These are phyloP conservation scores for Erpetoichthys calabaricus DNA, from an alignment of 2,797 vertebrate genomes.

Conservation along the genomic window DNA sequence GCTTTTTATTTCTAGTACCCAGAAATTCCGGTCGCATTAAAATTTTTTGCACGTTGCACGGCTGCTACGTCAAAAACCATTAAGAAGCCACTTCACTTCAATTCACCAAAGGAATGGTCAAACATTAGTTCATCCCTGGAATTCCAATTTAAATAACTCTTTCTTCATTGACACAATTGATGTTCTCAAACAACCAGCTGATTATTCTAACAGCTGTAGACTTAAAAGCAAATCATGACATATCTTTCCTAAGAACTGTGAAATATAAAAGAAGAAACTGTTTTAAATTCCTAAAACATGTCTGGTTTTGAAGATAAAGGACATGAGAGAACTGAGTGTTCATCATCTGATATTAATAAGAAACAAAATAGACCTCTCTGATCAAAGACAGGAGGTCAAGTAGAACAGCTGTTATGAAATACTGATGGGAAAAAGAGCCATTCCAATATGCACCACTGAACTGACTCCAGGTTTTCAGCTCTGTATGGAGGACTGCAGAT, in stretches of 20 bases:
- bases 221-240: slow-evolving; percentile 25
- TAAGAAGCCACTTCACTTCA: too few relatives aligned
- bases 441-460: too few relatives aligned
- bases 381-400: slow-evolving; percentile 43
- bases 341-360: slow-evolving; percentile 40
- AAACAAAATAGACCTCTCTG: slow-evolving; percentile 39
- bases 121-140: too few relatives aligned
- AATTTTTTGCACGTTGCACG: too few relatives aligned
- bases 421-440: slow-evolving; percentile 16
- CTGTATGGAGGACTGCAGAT: not conserved
- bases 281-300: slow-evolving; percentile 27
- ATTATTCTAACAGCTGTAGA: slow-evolving; percentile 16
- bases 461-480: too few relatives aligned
- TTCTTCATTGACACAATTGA: too few relatives aligned
- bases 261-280: slow-evolving; percentile 28
- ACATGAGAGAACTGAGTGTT: slow-evolving; percentile 33
- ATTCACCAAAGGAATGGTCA: too few relatives aligned
- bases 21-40: too few relatives aligned
- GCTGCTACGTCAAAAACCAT: too few relatives aligned
- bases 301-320: slow-evolving; percentile 32
- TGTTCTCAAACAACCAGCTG: too few relatives aligned
- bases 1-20: too few relatives aligned
- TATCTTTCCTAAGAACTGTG: slow-evolving; percentile 12
- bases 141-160: too few relatives aligned
- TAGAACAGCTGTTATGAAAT: slow-evolving; percentile 30